Percentiles rank a stretch among this genome's conserved stretches.
These are phyloP conservation scores for Echeneis naucrates DNA, from an alignment of 2,797 vertebrate genomes.

Conservation along the genomic window DNA sequence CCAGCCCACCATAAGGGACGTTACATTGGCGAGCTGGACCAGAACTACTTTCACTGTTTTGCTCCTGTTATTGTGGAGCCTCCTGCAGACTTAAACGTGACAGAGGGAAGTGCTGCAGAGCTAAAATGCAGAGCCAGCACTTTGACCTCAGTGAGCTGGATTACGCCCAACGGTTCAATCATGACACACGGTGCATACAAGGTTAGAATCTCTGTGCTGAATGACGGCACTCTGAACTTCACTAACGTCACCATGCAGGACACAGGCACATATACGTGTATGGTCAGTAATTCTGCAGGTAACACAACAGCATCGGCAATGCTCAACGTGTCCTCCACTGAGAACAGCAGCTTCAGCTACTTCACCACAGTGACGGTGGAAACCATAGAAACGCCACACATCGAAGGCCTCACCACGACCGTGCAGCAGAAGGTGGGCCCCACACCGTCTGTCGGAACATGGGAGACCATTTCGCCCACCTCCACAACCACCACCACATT, in stretches of 20 bases:
- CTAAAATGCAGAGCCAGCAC: slow-evolving; percentile 96
- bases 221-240: slow-evolving; percentile 98
- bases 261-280: slow-evolving; percentile 97
- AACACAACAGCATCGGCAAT: slow-evolving; percentile 98
- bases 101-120: slow-evolving; percentile 98
- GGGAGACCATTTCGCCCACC: slow-evolving; percentile 84
- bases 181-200: slow-evolving; percentile 99
- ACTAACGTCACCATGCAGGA: slow-evolving; percentile 98
- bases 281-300: slow-evolving; percentile 99
- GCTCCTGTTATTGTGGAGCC: slow-evolving; percentile 99
- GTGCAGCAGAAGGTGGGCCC: slow-evolving; percentile 91
- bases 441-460: slow-evolving; percentile 89
- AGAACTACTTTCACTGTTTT: slow-evolving; percentile 99
- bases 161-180: slow-evolving; percentile 98
- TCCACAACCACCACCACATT: slow-evolving; percentile 92
- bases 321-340: slow-evolving; percentile 95
- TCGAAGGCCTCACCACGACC: slow-evolving; percentile 93
- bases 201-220: slow-evolving; percentile 97
- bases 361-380: slow-evolving; percentile 99
- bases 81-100: slow-evolving; percentile 97
- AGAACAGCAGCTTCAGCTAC: slow-evolving; percentile 95
- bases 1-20: slow-evolving; percentile 94
- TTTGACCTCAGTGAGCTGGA: slow-evolving; percentile 98
- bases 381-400: slow-evolving; percentile 95
- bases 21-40: slow-evolving; percentile 97